These are phyloP conservation scores for Lytechinus variegatus DNA, from an alignment of 35 echinoderm and acorn worm genomes.

Conservation along the genomic window DNA sequence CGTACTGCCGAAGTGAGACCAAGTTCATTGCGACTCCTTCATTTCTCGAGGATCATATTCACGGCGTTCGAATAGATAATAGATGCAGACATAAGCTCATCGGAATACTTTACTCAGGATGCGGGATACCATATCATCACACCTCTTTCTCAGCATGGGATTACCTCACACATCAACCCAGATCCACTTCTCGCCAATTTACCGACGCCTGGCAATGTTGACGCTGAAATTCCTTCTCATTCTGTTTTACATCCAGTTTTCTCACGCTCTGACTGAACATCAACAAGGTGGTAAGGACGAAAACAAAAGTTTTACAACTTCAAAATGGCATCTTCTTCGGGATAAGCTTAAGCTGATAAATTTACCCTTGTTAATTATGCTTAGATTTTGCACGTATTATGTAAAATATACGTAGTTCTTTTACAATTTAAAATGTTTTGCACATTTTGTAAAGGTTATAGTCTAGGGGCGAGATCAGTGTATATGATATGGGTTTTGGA, in stretches of 20 bases:
- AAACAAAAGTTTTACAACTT: not conserved
- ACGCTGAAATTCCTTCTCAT: slow-evolving; percentile 3
- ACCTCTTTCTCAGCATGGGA: not conserved
- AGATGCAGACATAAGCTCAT: not conserved
- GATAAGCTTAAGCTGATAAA: no score
- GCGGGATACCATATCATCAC: not conserved
- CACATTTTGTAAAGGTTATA: no score
- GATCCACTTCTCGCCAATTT: not conserved
- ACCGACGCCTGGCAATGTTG: not conserved
- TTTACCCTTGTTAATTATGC: no score
- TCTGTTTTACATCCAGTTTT: not conserved
- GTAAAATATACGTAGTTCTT: no score
- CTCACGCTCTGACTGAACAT: slow-evolving; percentile 16
- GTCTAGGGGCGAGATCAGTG: no score
- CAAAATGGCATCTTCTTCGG: no score
- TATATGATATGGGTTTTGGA: no score
- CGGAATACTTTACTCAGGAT: not conserved
- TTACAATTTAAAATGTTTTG: no score
- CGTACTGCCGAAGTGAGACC: not conserved
- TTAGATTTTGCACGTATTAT: no score
- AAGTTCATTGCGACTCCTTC: not conserved
- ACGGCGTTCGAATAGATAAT: not conserved
- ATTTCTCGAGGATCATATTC: not conserved
- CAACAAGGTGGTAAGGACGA: not conserved
- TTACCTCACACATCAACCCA: not conserved